Evolutionary conservation across 2,797 vertebrate species (phyloP).

Genomic region (Leptoclinus maculatus): DNA sequence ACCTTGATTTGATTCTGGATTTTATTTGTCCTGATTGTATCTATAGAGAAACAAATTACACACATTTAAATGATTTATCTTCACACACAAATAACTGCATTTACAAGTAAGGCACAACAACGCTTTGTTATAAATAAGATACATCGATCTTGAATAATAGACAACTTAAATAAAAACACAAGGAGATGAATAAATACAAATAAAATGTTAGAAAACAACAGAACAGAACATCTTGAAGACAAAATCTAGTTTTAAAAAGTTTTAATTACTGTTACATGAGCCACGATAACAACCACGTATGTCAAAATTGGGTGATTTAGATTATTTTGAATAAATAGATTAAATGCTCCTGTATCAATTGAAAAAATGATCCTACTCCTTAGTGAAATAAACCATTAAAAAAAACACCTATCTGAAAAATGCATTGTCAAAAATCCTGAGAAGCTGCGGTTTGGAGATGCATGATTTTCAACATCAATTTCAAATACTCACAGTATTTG

Average conservation of each 20-base stretch:
- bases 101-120: neutral
- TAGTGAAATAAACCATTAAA: neutral
- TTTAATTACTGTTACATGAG: neutral
- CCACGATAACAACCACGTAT: neutral
- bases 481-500: neutral
- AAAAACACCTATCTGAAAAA: neutral
- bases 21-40: constrained; percentile 37
- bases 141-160: neutral
- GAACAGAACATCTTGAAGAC: neutral
- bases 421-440: too few relatives aligned
- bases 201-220: neutral
- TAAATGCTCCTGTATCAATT: neutral
- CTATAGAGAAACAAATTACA: constrained; percentile 9
- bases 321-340: neutral
- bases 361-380: neutral
- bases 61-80: constrained; percentile 29
- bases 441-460: neutral
- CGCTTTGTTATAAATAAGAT: neutral
- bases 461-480: neutral
- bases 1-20: constrained; percentile 19
- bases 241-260: neutral
- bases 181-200: neutral
- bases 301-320: neutral
- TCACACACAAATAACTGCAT: neutral
- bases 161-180: neutral